Conservation (phyloP, 2,797 vertebrate species). For the Pangasius mekongensis region DNA sequence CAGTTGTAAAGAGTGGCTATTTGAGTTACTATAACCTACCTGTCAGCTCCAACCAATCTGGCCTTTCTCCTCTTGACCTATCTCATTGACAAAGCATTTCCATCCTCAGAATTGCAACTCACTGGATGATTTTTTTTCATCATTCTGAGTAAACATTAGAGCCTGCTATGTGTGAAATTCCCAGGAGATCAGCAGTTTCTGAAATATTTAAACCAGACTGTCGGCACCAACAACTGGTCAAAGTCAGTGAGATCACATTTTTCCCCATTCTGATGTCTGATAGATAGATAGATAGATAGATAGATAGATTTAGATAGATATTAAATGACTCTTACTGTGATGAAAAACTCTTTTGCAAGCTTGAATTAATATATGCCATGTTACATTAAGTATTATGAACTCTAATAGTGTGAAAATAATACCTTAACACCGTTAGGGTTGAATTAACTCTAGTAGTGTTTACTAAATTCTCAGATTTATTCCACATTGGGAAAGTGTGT, state of each 20-base stretch:
- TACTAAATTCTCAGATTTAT: background rate
- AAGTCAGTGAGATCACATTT: background rate
- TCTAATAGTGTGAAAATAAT: background rate
- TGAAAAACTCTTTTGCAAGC: background rate
- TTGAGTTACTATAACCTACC: background rate
- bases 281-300: background rate
- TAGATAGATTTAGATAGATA: too few species aligned
- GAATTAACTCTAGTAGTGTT: background rate
- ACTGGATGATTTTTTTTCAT: background rate
- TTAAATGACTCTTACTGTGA: background rate
- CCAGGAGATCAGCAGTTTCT: background rate
- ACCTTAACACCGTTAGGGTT: background rate
- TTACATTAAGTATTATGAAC: background rate
- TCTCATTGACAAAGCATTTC: background rate
- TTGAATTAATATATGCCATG: too few species aligned
- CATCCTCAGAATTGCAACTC: background rate
- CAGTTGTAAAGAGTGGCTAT: too few species aligned
- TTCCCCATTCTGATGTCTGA: background rate
- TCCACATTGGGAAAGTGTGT: slow-evolving; percentile 24
- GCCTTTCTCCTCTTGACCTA: background rate
- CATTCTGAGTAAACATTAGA: background rate
- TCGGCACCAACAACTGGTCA: background rate
- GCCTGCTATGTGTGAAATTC: too few species aligned
- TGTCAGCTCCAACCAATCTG: too few species aligned
- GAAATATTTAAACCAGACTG: background rate